Conservation (phyloP, 2,888 invertebrate species). For the Erynnis tages region DNA sequence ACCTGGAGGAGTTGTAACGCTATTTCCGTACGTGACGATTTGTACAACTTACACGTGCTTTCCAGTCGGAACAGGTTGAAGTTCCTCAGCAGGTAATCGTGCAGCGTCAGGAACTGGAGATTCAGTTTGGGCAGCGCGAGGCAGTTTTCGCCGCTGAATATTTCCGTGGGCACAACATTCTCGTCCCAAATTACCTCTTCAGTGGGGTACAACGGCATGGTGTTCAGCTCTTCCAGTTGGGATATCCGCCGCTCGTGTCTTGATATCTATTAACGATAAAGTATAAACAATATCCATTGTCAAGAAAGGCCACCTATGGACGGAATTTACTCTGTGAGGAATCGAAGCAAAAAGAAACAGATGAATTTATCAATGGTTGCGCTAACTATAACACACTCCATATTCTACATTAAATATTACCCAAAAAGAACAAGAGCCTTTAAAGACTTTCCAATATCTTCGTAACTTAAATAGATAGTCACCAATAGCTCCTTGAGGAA, state of each 20-base stretch:
- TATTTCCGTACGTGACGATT: background rate
- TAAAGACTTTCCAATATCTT: no score
- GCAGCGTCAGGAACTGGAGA: conserved; percentile 97
- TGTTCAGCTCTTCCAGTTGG: conserved; percentile 96
- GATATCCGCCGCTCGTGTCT: conserved; percentile 94
- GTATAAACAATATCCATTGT: no score
- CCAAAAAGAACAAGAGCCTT: no score
- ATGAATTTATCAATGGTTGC: no score
- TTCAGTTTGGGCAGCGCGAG: conserved; percentile 98
- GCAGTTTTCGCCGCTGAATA: conserved; percentile 97
- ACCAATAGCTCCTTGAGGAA: conserved; percentile 94
- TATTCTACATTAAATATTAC: no score
- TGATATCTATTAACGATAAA: no score
- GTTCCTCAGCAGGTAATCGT: conserved; percentile 98
- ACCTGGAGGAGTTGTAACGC: no score
- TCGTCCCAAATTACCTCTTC: conserved; percentile 99
- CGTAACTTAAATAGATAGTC: conserved; percentile 43
- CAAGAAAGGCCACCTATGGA: no score
- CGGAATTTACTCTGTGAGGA: no score
- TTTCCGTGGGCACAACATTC: conserved; percentile 98
- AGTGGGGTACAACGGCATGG: conserved; percentile 99
- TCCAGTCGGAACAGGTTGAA: conserved; percentile 98
- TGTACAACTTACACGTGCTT: conserved; percentile 91
- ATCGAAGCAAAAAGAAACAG: no score
- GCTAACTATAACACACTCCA: no score